Percentiles rank a stretch among this genome's conserved stretches.
Conservation (phyloP, 1,140 invertebrate species). For the Lamellibrachia luymesi region DNA sequence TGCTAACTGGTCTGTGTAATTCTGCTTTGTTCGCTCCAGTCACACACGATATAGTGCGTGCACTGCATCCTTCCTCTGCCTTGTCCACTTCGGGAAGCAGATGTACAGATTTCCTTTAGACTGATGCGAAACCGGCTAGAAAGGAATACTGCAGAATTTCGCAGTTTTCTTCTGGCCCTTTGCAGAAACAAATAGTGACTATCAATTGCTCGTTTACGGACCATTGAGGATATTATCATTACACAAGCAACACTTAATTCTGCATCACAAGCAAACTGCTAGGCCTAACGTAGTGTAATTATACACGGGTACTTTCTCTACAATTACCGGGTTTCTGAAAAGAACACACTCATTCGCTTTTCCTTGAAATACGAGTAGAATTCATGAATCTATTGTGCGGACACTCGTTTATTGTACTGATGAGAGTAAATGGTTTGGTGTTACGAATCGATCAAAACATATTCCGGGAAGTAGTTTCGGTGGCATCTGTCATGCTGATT, state of each 20-base stretch:
- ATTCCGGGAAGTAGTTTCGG: background rate
- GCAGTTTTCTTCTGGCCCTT: background rate
- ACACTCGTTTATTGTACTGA: background rate
- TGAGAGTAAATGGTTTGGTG: background rate
- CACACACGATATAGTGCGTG: background rate
- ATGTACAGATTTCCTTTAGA: background rate
- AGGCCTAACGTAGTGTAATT: too few species aligned
- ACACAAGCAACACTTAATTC: too few species aligned
- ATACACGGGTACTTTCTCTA: too few species aligned
- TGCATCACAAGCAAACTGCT: too few species aligned
- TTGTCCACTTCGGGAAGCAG: background rate
- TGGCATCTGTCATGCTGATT: background rate
- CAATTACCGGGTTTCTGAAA: too few species aligned
- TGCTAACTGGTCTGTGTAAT: background rate
- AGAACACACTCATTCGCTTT: too few species aligned
- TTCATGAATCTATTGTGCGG: too few species aligned
- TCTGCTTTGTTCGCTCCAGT: background rate
- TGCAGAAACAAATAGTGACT: background rate
- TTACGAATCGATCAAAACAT: background rate
- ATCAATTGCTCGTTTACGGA: background rate
- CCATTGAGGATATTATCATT: too few species aligned
- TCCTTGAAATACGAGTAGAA: too few species aligned
- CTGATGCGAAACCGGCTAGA: background rate
- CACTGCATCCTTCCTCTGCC: background rate
- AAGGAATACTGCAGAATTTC: background rate